phyloP scores from a whole-genome alignment of 2,888 invertebrate genomes.

The Plebejus melissa region DNA sequence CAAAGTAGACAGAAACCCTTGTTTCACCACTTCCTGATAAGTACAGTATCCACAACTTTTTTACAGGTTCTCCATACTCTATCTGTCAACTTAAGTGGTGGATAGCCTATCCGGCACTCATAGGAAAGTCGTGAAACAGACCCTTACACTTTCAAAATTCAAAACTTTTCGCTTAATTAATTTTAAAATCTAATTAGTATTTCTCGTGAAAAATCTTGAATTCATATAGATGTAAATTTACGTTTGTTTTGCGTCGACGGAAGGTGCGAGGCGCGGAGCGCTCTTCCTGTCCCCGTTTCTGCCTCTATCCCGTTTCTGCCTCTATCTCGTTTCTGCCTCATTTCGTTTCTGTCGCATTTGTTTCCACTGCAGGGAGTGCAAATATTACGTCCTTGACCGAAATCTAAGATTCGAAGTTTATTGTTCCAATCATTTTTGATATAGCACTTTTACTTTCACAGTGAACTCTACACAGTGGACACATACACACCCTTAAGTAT shows the following conservation, averaged over 20 bases:
- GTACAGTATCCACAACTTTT: too few species aligned
- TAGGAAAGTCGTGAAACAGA: too few species aligned
- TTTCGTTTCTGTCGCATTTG: background rate
- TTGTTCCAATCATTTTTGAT: background rate
- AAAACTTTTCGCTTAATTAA: background rate
- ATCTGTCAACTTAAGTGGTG: too few species aligned
- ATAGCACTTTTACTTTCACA: too few species aligned
- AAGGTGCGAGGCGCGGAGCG: constrained; percentile 1
- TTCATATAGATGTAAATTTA: constrained; percentile 5
- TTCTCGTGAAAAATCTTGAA: background rate
- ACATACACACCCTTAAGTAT: too few species aligned
- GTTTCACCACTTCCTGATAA: too few species aligned
- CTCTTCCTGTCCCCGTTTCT: background rate
- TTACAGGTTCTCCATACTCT: too few species aligned
- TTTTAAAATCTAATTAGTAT: background rate
- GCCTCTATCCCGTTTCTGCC: background rate
- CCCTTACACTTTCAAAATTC: background rate
- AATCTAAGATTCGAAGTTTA: background rate
- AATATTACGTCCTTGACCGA: background rate
- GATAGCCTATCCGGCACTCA: too few species aligned
- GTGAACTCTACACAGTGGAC: too few species aligned
- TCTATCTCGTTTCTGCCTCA: background rate
- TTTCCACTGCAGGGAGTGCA: background rate
- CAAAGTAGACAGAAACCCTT: too few species aligned
- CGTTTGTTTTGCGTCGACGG: constrained; percentile 11